Percentiles rank a stretch among this genome's conserved stretches.
Conservation (phyloP, 1,140 invertebrate species). For the Antheraea mylitta region DNA sequence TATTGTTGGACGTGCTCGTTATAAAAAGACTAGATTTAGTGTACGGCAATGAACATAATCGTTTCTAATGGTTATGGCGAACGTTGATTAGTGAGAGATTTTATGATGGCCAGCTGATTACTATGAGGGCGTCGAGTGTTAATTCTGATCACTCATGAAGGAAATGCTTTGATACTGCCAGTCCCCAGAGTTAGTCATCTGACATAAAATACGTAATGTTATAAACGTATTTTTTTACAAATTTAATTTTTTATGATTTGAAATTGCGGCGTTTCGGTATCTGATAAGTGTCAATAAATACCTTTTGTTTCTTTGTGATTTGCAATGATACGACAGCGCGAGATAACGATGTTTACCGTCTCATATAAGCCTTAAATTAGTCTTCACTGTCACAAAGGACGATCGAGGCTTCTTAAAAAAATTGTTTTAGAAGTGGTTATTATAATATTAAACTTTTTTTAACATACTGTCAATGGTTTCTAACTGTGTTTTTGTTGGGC, state of each 20-base stretch:
- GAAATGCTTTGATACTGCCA: conserved; percentile 62
- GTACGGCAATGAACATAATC: conserved; percentile 16
- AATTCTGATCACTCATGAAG: conserved; percentile 50
- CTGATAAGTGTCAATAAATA: conserved; percentile 59
- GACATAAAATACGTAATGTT: conserved; percentile 50
- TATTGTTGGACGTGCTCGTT: conserved; percentile 52
- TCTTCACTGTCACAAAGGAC: conserved; percentile 35
- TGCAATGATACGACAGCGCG: conserved; percentile 45
- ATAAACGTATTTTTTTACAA: conserved; percentile 40
- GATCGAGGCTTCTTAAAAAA: conserved; percentile 20
- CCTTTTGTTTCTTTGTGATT: conserved; percentile 71
- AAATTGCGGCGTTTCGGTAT: conserved; percentile 40
- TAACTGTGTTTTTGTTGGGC: conserved; percentile 61
- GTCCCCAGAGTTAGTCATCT: conserved; percentile 74
- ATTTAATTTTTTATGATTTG: conserved; percentile 34
- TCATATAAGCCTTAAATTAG: conserved; percentile 38
- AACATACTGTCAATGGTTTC: conserved; percentile 53
- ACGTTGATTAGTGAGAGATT: conserved; percentile 29
- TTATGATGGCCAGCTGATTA: conserved; percentile 66
- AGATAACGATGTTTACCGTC: conserved; percentile 71
- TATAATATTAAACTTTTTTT: conserved; percentile 15
- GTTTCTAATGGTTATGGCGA: conserved; percentile 19
- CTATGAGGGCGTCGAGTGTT: conserved; percentile 46
- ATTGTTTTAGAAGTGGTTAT: conserved; percentile 16
- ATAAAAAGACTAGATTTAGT: conserved; percentile 33